Conservation (phyloP, 2,113 vertebrate species). For the Python bivittatus region DNA sequence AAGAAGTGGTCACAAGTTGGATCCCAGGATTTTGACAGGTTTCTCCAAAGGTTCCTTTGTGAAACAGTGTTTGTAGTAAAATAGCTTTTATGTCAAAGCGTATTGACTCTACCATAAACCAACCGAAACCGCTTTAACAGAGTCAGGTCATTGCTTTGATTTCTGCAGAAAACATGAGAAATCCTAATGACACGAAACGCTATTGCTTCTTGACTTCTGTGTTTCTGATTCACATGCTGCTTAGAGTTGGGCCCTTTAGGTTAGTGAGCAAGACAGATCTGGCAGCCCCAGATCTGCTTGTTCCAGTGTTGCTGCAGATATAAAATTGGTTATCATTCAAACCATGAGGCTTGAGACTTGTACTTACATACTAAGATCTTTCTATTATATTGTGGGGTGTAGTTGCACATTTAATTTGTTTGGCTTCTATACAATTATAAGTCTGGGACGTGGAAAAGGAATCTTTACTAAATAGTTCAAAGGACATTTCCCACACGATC, state of each 20-base stretch:
- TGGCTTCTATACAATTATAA: neutral
- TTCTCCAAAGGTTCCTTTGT: neutral
- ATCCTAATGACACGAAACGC: constrained; percentile 51
- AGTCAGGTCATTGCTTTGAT: constrained; percentile 53
- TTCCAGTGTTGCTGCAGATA: neutral
- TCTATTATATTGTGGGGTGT: neutral
- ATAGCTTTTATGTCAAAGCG: constrained; percentile 25
- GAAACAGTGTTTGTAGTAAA: constrained; percentile 31
- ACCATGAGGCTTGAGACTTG: neutral
- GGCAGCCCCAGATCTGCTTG: too few species aligned
- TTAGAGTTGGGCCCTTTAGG: constrained; percentile 35
- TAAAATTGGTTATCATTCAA: neutral
- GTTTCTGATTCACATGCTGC: constrained; percentile 56
- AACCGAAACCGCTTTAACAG: constrained; percentile 41
- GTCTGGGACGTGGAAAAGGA: neutral
- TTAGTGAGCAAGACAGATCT: too few species aligned
- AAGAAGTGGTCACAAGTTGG: neutral
- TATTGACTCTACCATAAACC: constrained; percentile 21
- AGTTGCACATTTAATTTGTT: neutral
- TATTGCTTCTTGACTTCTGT: constrained; percentile 55
- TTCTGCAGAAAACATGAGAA: constrained; percentile 56
- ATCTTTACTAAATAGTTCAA: neutral
- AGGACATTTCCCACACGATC: neutral
- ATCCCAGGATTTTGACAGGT: neutral
- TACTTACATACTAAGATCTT: neutral